phyloP scores from a whole-genome alignment of 2,797 vertebrate species.

The Nannoperca obscura region DNA sequence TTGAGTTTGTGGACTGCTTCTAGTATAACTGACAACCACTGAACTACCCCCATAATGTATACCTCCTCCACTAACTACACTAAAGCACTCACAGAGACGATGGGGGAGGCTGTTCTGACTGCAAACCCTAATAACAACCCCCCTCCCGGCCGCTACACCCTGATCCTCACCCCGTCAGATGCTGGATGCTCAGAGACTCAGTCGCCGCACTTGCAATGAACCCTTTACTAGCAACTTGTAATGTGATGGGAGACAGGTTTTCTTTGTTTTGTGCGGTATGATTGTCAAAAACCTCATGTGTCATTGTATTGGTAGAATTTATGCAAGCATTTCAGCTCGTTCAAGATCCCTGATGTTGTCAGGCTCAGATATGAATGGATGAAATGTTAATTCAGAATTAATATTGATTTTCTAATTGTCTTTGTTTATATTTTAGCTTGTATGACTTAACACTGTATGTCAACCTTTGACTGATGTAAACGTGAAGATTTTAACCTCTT shows the following conservation, averaged over 20 bases:
- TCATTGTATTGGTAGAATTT: slow-evolving; percentile 74
- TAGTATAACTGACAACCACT: slow-evolving; percentile 64
- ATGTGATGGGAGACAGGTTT: slow-evolving; percentile 61
- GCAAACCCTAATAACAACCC: slow-evolving; percentile 53
- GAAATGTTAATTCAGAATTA: slow-evolving; percentile 83
- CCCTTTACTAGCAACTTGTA: slow-evolving; percentile 75
- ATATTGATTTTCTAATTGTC: slow-evolving; percentile 83
- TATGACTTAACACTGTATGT: slow-evolving; percentile 88
- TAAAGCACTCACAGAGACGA: slow-evolving; percentile 87
- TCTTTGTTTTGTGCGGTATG: slow-evolving; percentile 68
- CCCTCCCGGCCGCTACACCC: slow-evolving; percentile 35
- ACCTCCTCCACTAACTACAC: slow-evolving; percentile 84
- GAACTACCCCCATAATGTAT: slow-evolving; percentile 57
- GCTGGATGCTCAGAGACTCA: slow-evolving; percentile 80
- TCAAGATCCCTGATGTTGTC: slow-evolving; percentile 84
- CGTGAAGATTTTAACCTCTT: slow-evolving; percentile 87
- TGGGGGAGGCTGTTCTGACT: slow-evolving; percentile 69
- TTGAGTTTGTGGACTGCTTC: slow-evolving; percentile 53
- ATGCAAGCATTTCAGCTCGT: slow-evolving; percentile 72
- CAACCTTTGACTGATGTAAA: slow-evolving; percentile 83
- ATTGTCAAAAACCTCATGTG: slow-evolving; percentile 76
- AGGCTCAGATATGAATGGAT: slow-evolving; percentile 78
- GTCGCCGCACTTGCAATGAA: slow-evolving; percentile 74
- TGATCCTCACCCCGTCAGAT: slow-evolving; percentile 40
- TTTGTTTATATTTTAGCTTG: slow-evolving; percentile 85